phyloP scores from a whole-genome alignment of 1,140 invertebrate species.

The Philopotamus ludificatus region DNA sequence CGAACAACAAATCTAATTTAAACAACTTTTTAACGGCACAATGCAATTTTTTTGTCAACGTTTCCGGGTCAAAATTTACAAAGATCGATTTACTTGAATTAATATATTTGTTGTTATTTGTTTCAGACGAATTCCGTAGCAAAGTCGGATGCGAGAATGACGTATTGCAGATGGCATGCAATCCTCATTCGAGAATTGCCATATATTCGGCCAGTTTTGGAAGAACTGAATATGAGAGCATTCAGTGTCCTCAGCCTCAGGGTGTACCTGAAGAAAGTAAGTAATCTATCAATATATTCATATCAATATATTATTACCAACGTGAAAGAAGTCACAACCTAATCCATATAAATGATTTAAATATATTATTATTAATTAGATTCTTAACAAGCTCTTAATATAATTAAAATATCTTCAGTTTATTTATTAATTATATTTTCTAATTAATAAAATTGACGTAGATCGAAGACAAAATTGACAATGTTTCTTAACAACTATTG shows the following conservation, averaged over 20 bases:
- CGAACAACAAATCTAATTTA: not conserved
- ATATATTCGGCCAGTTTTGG: slow-evolving; percentile 90
- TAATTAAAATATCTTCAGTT: too few relatives aligned
- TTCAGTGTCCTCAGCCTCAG: slow-evolving; percentile 83
- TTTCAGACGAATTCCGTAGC: slow-evolving; percentile 85
- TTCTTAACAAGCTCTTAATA: too few relatives aligned
- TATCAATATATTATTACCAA: not conserved
- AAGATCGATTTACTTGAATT: too few relatives aligned
- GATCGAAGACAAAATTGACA: too few relatives aligned
- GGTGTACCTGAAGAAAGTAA: slow-evolving; percentile 87
- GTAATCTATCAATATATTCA: slow-evolving; percentile 44
- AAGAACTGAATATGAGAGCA: slow-evolving; percentile 81
- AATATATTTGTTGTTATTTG: slow-evolving; percentile 42
- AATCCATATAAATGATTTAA: too few relatives aligned
- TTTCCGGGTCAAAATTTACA: not conserved
- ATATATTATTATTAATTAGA: too few relatives aligned
- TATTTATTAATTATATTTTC: too few relatives aligned
- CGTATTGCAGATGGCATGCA: slow-evolving; percentile 76
- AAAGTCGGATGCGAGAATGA: slow-evolving; percentile 90
- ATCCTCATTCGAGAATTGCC: slow-evolving; percentile 79
- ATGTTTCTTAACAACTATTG: too few relatives aligned
- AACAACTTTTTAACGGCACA: too few relatives aligned
- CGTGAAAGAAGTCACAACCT: too few relatives aligned
- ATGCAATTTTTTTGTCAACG: too few relatives aligned
- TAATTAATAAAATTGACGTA: too few relatives aligned